Percentiles rank a stretch among this genome's conserved stretches.
These are phyloP conservation scores for Macrosoma leucophasiata DNA, from an alignment of 2,888 invertebrate genomes.

Conservation along the genomic window DNA sequence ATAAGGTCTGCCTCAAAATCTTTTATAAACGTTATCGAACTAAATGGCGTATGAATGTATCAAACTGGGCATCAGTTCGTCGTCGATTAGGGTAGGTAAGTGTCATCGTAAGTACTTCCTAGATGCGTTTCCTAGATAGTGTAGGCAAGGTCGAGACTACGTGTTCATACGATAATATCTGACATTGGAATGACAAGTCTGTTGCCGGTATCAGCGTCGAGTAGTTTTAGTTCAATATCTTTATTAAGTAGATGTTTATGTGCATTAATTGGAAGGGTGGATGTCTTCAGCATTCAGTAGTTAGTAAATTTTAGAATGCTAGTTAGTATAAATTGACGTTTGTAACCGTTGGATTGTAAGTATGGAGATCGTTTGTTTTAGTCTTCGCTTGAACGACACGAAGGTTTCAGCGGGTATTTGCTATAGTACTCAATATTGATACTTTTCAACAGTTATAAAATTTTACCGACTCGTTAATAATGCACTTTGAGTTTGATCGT, in stretches of 20 bases:
- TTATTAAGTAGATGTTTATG: constrained; percentile 66
- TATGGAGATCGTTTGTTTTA: constrained; percentile 25
- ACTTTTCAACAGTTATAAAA: constrained; percentile 21
- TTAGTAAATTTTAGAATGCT: constrained; percentile 75
- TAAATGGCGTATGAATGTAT: no score
- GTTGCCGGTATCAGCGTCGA: constrained; percentile 53
- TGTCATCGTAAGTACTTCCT: constrained; percentile 6
- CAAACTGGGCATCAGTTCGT: no score
- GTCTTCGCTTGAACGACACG: constrained; percentile 15
- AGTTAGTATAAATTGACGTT: constrained; percentile 70
- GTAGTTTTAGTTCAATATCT: constrained; percentile 68
- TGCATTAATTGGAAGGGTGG: constrained; percentile 60
- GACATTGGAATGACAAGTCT: constrained; percentile 45
- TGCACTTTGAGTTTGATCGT: constrained; percentile 47
- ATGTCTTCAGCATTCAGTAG: constrained; percentile 69
- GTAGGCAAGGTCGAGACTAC: constrained; percentile 3
- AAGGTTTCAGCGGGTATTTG: constrained; percentile 6
- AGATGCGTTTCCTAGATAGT: no score
- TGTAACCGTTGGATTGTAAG: constrained; percentile 41
- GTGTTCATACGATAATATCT: constrained; percentile 23
- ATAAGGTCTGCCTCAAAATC: no score
- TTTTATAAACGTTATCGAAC: no score
- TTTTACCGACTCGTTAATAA: constrained; percentile 50
- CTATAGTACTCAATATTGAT: constrained; percentile 16
- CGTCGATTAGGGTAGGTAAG: constrained; percentile 4